phyloP scores from a whole-genome alignment of 2,113 vertebrate genomes.

The Pterocles gutturalis region DNA sequence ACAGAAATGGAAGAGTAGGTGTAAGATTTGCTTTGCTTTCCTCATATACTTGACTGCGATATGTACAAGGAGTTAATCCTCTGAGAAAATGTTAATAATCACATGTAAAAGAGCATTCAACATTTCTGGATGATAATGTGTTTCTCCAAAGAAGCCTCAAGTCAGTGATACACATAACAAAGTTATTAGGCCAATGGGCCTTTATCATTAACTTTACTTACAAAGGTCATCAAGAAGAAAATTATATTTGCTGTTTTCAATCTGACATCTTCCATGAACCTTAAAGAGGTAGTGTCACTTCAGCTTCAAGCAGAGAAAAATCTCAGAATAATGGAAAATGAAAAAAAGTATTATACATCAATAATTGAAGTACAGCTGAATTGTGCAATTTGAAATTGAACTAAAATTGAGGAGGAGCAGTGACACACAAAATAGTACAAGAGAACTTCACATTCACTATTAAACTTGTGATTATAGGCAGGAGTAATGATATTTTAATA shows the following conservation, averaged over 20 bases:
- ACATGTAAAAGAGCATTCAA: neutral
- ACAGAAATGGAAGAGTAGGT: neutral
- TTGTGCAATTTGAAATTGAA: neutral
- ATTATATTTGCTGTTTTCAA: neutral
- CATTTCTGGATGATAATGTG: neutral
- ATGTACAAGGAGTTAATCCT: neutral
- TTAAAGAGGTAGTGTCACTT: neutral
- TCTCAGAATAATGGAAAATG: neutral
- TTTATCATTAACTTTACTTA: neutral
- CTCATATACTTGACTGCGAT: neutral
- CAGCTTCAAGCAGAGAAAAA: neutral
- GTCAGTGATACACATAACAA: neutral
- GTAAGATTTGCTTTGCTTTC: neutral
- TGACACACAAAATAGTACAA: neutral
- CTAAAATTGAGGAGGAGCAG: neutral
- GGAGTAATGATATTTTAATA: neutral
- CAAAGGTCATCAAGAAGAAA: neutral
- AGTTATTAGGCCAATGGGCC: neutral
- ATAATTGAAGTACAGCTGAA: neutral
- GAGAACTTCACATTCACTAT: neutral
- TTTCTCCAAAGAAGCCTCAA: neutral
- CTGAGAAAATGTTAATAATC: neutral
- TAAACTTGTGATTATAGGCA: neutral
- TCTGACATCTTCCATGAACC: neutral
- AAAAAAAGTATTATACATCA: neutral